Percentiles rank a stretch among this genome's conserved stretches.
phyloP scores from a whole-genome alignment of 2,113 vertebrate species.

The Cisticola juncidis region DNA sequence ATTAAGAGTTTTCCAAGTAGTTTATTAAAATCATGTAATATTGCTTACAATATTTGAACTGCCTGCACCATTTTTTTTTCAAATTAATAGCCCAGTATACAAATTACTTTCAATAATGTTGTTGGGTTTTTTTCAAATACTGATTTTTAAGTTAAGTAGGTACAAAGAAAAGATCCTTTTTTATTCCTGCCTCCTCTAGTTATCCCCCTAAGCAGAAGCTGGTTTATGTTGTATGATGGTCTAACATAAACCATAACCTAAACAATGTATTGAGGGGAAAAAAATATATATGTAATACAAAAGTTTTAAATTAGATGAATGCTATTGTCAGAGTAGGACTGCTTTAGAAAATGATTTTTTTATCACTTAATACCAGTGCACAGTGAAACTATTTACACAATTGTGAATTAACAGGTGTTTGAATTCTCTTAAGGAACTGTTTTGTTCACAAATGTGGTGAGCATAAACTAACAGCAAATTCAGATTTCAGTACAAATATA shows the following conservation, averaged over 20 bases:
- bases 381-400: not conserved
- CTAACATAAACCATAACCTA: not conserved
- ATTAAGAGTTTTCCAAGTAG: not conserved
- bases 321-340: not conserved
- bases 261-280: not conserved
- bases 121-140: fast-evolving
- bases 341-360: not conserved
- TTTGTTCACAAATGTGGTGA: not conserved
- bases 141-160: not conserved
- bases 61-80: not conserved
- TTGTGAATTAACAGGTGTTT: not conserved
- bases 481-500: not conserved
- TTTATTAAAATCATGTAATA: not conserved
- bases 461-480: not conserved
- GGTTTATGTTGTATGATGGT: not conserved
- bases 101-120: not conserved
- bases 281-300: not conserved
- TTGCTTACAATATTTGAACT: not conserved
- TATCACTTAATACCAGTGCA: not conserved
- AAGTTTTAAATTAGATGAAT: not conserved
- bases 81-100: not conserved
- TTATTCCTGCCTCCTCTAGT: not conserved
- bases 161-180: not conserved
- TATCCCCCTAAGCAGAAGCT: not conserved
- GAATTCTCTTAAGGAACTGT: not conserved